Conservation (phyloP, 2,797 vertebrate species). For the Brotula barbata region DNA sequence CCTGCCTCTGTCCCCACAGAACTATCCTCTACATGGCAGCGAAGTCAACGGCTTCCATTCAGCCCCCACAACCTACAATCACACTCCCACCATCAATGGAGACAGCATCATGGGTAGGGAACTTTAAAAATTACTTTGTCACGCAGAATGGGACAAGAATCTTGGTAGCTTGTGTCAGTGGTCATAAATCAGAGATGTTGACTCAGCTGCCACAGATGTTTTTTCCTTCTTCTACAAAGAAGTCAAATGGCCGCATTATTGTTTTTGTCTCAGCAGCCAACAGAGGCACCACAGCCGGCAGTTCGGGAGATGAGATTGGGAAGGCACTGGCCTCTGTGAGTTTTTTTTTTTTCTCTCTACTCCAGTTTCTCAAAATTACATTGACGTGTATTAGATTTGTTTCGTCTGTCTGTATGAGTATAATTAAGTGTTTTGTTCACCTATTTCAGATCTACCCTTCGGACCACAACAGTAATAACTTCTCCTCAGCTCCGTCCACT, state of each 20-base stretch:
- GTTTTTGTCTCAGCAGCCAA: conserved; percentile 78
- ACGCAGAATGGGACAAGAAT: background rate
- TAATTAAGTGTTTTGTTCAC: conserved; percentile 6
- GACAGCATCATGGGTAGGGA: conserved; percentile 89
- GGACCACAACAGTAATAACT: conserved; percentile 97
- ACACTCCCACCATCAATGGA: conserved; percentile 90
- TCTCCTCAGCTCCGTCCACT: conserved; percentile 92
- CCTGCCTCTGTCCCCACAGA: conserved; percentile 80
- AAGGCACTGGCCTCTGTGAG: conserved; percentile 98
- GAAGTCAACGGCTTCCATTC: conserved; percentile 92
- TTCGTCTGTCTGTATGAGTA: background rate
- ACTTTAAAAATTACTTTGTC: background rate
- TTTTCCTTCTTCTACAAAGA: conserved; percentile 20
- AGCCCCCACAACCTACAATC: conserved; percentile 85
- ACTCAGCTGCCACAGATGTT: conserved; percentile 17
- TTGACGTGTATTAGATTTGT: background rate
- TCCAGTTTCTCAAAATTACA: background rate
- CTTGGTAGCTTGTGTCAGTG: conserved; percentile 6
- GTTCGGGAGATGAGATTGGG: conserved; percentile 97
- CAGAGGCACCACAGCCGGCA: conserved; percentile 89
- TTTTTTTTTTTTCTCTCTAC: conserved; percentile 18
- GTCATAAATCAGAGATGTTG: background rate
- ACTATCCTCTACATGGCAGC: conserved; percentile 90
- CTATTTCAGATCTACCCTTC: conserved; percentile 93
- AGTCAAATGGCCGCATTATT: conserved; percentile 49